Percentiles rank a stretch among this genome's conserved stretches.
Evolutionary conservation across 2,797 vertebrate species (phyloP).

Genomic region (Hydrolagus colliei): DNA sequence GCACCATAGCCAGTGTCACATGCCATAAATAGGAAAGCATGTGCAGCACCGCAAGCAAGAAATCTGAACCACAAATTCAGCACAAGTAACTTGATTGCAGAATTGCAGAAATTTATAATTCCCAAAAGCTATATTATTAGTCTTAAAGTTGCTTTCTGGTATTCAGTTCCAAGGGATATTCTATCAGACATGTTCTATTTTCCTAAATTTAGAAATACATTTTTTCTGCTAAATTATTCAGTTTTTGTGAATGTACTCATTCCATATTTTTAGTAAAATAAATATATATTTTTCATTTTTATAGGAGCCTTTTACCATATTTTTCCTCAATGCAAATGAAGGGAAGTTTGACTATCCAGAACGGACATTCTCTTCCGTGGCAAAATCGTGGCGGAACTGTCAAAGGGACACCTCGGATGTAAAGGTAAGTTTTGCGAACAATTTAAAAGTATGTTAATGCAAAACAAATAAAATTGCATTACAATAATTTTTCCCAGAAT

Average conservation of each 20-base stretch:
- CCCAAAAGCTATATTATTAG: too few species aligned
- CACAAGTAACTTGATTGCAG: neutral
- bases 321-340: constrained; percentile 91
- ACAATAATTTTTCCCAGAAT: neutral
- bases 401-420: constrained; percentile 96
- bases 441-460: neutral
- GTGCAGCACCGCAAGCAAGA: too few species aligned
- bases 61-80: neutral
- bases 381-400: constrained; percentile 89
- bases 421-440: constrained; percentile 60
- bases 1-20: too few species aligned
- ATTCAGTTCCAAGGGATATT: too few species aligned
- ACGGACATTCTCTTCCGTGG: constrained; percentile 85
- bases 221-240: neutral
- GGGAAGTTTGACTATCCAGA: constrained; percentile 92
- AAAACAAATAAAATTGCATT: neutral
- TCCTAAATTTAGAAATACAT: neutral
- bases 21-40: too few species aligned
- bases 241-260: neutral
- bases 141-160: neutral
- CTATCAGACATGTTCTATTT: neutral
- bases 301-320: constrained; percentile 93
- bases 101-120: neutral
- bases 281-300: constrained; percentile 35
- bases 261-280: neutral